Evolutionary conservation across 92 coral and sea anemone species (phyloP).

Genomic region (Scolanthus callimorphus): DNA sequence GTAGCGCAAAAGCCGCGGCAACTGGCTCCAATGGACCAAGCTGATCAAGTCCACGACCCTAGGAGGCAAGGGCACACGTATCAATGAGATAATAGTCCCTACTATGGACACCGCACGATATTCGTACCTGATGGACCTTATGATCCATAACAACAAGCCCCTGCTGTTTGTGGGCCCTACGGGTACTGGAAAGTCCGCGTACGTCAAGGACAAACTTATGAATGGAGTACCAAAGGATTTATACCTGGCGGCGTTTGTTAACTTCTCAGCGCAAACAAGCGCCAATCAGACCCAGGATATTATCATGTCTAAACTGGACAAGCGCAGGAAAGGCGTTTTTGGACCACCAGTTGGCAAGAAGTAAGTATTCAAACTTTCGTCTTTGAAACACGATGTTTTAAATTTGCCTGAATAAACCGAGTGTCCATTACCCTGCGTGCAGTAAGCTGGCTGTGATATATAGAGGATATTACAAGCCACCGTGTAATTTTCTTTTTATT

Average conservation of each 20-base stretch:
- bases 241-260: slow-evolving; percentile 90
- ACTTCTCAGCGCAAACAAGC: slow-evolving; percentile 99
- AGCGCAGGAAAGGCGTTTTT: slow-evolving; percentile 95
- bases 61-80: slow-evolving; percentile 86
- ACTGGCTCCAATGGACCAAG: slow-evolving; percentile 95
- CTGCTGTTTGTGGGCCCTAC: slow-evolving; percentile 97
- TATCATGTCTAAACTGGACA: slow-evolving; percentile 98
- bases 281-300: slow-evolving; percentile 98
- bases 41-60: slow-evolving; percentile 81
- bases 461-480: too few species aligned
- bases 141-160: slow-evolving; percentile 89
- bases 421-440: too few species aligned
- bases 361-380: too few species aligned
- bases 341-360: slow-evolving; percentile 99
- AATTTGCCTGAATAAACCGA: too few species aligned
- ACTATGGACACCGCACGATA: slow-evolving; percentile 99
- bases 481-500: too few species aligned
- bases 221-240: slow-evolving; percentile 81
- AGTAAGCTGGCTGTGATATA: too few species aligned
- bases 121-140: slow-evolving; percentile 86
- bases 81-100: slow-evolving; percentile 94
- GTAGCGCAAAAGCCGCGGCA: slow-evolving; percentile 93
- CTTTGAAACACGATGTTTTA: too few species aligned
- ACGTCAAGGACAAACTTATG: slow-evolving; percentile 97
- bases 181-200: slow-evolving; percentile 98